Evolutionary conservation across 2,888 invertebrate species (phyloP).

Genomic region (Tipula helvola): DNA sequence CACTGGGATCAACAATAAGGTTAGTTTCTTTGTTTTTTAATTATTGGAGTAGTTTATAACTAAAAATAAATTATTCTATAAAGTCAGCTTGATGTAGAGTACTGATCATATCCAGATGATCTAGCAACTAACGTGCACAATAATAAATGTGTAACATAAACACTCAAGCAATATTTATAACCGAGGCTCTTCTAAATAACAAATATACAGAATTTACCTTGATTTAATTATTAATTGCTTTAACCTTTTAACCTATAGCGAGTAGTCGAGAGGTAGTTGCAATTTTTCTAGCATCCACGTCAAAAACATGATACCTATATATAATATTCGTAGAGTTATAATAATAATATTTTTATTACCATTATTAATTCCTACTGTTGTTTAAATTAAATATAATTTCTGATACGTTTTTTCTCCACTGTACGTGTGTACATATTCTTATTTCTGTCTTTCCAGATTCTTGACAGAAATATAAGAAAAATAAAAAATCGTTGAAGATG

Average conservation of each 20-base stretch:
- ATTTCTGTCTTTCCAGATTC: not conserved
- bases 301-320: not conserved
- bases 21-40: constrained; percentile 4
- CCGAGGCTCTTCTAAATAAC: not conserved
- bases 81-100: no score
- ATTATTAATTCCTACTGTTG: constrained; percentile 4
- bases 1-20: not conserved
- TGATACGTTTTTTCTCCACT: not conserved
- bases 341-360: not conserved
- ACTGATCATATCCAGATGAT: no score
- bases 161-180: not conserved
- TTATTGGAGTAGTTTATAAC: not conserved
- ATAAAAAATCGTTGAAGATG: not conserved
- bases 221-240: not conserved
- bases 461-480: not conserved
- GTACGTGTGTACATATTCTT: not conserved
- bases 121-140: no score
- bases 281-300: not conserved
- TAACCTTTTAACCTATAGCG: not conserved
- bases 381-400: not conserved
- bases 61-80: no score
- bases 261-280: not conserved
- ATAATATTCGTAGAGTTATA: not conserved
- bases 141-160: no score
- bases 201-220: not conserved